Base-by-base conservation (phyloP, 1,140 invertebrate species). In the Aphelenchoides fujianensis region DNA sequence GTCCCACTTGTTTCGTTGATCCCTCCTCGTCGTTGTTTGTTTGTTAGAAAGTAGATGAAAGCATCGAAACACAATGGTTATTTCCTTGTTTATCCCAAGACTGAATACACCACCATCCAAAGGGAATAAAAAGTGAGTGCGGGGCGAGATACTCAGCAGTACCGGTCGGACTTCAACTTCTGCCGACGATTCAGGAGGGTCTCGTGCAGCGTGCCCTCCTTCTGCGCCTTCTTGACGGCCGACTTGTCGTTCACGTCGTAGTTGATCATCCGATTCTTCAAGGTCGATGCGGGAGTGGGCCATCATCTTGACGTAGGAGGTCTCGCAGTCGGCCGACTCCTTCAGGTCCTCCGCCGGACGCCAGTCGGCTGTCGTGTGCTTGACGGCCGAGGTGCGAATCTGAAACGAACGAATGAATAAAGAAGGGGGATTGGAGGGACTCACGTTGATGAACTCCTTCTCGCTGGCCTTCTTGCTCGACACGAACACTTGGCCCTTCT, bases 81-180 rank as follows among this genome's bases (percentile, higher is more conserved):
- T 19, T 34, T 35, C 37, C 1, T 66, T 66, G 2, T 0, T 61
- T 61, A n/a, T n/a, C 28, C n/a, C 1, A n/a, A 61, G n/a, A 61
- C n/a, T 30, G 36, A 61, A 30, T 27, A 19, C 28, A 19, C 1
- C n/a, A 61, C 28, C 1, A 27, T 2, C n/a, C 2, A 61, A 61
- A 32, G 63, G 32, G 63, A 2, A 66, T 1, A 61, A 61, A 61
- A 30, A 2, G 31, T 1, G 59, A 61, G 2, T n/a, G 36, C 0
- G 36, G 36, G 19, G 41, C n/a, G 16, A 61, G 2, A 2, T n/a
- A 2, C 23, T 66, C 36, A 66, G 34, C 76, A 77, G 32, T 79
- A 77, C 32, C 77, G 73, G 55, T 79, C 77, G 52, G 77, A 79
- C 32, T 79, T 79, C 16, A 70, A 35, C 66, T 78, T 78, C 12